Conservation (phyloP, 2,797 vertebrate species). For the Syngnathus rostellatus region DNA sequence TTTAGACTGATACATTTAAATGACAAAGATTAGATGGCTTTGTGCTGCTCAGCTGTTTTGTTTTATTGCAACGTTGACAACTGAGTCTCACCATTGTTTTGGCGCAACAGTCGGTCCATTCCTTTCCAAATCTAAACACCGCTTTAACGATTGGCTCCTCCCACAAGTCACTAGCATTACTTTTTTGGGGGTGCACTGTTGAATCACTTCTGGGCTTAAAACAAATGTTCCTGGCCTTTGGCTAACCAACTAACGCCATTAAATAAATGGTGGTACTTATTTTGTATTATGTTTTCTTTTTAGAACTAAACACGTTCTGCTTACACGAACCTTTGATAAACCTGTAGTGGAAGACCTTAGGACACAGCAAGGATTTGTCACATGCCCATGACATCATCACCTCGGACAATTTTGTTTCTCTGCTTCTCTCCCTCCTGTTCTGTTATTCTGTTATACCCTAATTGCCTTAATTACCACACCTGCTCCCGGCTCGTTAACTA, state of each 20-base stretch:
- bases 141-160: background rate
- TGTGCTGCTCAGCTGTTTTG: constrained; percentile 40
- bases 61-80: constrained; percentile 23
- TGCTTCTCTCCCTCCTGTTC: too few relatives aligned
- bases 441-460: too few relatives aligned
- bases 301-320: constrained; percentile 10
- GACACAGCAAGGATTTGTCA: constrained; percentile 13
- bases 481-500: too few relatives aligned
- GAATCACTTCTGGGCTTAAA: background rate
- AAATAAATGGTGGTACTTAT: too few relatives aligned
- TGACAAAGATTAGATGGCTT: constrained; percentile 40
- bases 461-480: too few relatives aligned
- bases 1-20: constrained; percentile 47
- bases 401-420: too few relatives aligned
- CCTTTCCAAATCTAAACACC: constrained; percentile 2
- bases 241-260: too few relatives aligned
- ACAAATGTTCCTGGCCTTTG: too few relatives aligned
- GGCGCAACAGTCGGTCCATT: background rate
- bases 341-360: constrained; percentile 9
- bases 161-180: background rate
- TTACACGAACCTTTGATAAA: background rate
- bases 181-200: background rate
- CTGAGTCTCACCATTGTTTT: background rate
- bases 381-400: too few relatives aligned
- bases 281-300: background rate